Percentiles rank a stretch among this genome's conserved stretches.
Evolutionary conservation across 2,888 invertebrate genomes (phyloP).

Genomic region (Argynnis bischoffii): DNA sequence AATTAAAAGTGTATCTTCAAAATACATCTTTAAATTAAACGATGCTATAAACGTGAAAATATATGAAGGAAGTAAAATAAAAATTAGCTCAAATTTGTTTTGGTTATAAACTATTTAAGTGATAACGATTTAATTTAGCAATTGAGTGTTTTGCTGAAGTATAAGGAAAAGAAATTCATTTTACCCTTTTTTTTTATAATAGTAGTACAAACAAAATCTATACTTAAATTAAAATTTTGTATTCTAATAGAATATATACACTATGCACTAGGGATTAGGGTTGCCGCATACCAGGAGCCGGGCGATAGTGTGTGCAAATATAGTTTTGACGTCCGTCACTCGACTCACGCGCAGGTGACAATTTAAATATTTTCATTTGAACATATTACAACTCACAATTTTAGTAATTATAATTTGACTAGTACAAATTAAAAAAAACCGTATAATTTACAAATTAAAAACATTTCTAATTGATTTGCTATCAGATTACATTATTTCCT

Average conservation of each 20-base stretch:
- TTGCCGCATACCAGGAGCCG: constrained; percentile 69
- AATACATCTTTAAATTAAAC: constrained; percentile 25
- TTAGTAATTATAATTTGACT: background rate
- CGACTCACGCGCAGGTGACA: constrained; percentile 35
- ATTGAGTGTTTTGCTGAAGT: no score
- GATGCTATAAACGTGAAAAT: constrained; percentile 30
- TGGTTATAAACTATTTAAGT: constrained; percentile 23
- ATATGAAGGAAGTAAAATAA: constrained; percentile 27
- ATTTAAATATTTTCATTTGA: constrained; percentile 29
- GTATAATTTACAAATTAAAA: background rate
- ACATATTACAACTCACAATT: constrained; percentile 9
- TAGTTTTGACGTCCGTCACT: constrained; percentile 62
- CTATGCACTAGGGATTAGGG: constrained; percentile 61
- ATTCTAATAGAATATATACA: constrained; percentile 57
- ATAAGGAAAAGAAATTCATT: no score
- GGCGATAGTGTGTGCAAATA: constrained; percentile 73
- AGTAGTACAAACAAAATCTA: background rate
- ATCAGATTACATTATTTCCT: background rate
- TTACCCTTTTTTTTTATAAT: no score
- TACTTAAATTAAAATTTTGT: background rate
- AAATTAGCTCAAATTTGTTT: constrained; percentile 29
- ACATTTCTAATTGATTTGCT: background rate
- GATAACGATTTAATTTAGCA: constrained; percentile 9
- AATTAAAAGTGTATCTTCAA: constrained; percentile 26
- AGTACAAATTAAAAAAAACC: background rate